phyloP scores from a whole-genome alignment of 2,888 invertebrate species.

The Microdon myrmicae region DNA sequence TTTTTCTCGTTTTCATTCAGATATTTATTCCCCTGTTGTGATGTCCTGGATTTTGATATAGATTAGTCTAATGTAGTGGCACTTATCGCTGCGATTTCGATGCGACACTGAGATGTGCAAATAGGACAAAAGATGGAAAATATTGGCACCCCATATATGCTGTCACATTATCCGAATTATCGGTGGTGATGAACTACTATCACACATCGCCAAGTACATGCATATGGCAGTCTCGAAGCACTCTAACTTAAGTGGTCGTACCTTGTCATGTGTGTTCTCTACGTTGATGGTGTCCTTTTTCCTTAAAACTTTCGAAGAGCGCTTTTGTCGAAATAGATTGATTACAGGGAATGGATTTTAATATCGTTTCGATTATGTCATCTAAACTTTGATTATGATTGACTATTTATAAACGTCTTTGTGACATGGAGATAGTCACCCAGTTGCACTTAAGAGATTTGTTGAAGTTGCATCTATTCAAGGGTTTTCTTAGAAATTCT shows the following conservation, averaged over 20 bases:
- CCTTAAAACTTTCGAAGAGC: not conserved
- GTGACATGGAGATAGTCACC: too few relatives aligned
- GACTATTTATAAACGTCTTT: too few relatives aligned
- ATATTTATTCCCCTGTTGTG: constrained; percentile 38
- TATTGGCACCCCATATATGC: constrained; percentile 39
- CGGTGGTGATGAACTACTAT: constrained; percentile 29
- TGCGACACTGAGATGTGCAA: constrained; percentile 39
- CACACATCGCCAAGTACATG: constrained; percentile 13
- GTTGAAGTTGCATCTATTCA: too few relatives aligned
- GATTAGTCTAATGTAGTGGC: constrained; percentile 52
- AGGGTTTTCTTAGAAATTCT: too few relatives aligned
- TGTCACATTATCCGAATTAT: constrained; percentile 48
- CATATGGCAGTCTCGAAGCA: constrained; percentile 14
- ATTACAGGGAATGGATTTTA: constrained; percentile 42
- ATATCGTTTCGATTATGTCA: constrained; percentile 23
- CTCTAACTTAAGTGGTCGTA: constrained; percentile 26
- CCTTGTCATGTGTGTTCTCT: constrained; percentile 13
- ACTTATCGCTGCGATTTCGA: constrained; percentile 49
- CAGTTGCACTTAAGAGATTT: too few relatives aligned
- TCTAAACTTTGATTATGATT: constrained; percentile 32
- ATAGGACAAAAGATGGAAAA: constrained; percentile 7
- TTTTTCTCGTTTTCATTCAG: constrained; percentile 5
- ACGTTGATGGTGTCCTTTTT: constrained; percentile 11
- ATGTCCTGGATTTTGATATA: constrained; percentile 30
- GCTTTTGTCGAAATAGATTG: constrained; percentile 34